A percentile compares a stretch with the other conserved stretches of the same genome.
phyloP scores from a whole-genome alignment of 2,797 vertebrate species.

The Diglossa cyanea region DNA sequence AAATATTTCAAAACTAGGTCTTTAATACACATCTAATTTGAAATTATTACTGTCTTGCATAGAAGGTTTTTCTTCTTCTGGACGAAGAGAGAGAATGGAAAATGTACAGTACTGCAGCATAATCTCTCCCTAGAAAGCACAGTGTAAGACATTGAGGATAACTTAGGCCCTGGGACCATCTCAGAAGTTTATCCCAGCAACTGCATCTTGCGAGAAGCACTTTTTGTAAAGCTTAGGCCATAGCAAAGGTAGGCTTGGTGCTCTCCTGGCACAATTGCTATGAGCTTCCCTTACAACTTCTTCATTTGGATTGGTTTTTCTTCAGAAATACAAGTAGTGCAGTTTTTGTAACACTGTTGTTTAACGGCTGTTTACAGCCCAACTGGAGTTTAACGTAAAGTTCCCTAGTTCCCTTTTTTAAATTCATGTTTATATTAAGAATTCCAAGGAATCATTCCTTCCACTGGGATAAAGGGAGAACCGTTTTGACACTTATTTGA shows the following conservation, averaged over 20 bases:
- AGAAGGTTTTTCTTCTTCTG: slow-evolving; percentile 57
- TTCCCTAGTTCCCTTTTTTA: not conserved
- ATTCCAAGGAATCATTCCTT: slow-evolving; percentile 1
- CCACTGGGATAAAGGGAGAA: slow-evolving; percentile 15
- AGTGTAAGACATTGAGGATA: slow-evolving; percentile 21
- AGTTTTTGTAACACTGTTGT: not conserved
- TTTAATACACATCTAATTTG: slow-evolving; percentile 69
- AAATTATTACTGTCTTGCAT: slow-evolving; percentile 68
- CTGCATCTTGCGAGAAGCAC: slow-evolving; percentile 46
- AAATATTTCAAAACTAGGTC: slow-evolving; percentile 71
- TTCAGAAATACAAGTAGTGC: not conserved
- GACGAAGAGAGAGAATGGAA: not conserved
- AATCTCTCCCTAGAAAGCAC: slow-evolving; percentile 66
- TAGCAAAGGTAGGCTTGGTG: not conserved
- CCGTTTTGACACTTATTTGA: not conserved
- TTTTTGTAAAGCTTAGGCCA: slow-evolving; percentile 43
- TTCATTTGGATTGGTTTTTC: not conserved
- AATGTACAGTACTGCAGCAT: slow-evolving; percentile 1
- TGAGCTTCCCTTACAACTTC: not conserved
- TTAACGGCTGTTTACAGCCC: not conserved
- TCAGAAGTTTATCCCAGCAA: slow-evolving; percentile 22
- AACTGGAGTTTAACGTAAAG: slow-evolving; percentile 18
- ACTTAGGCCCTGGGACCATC: not conserved
- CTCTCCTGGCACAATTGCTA: slow-evolving; percentile 3
- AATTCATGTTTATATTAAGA: slow-evolving; percentile 17